These are phyloP conservation scores for Chelmon rostratus DNA, from an alignment of 2,797 vertebrate species.

Conservation along the genomic window DNA sequence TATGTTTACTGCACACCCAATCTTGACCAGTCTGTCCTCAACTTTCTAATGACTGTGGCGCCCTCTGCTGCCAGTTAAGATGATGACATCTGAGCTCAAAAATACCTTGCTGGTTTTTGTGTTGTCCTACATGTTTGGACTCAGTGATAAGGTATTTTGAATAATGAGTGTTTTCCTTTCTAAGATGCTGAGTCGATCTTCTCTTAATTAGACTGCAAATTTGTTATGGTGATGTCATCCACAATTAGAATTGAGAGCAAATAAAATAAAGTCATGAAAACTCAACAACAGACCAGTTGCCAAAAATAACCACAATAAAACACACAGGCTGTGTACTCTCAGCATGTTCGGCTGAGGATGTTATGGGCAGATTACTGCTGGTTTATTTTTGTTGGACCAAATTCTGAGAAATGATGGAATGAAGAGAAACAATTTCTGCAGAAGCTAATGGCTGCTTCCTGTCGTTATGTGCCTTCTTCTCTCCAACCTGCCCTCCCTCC, in stretches of 20 bases:
- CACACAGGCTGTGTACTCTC: not conserved
- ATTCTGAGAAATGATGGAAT: not conserved
- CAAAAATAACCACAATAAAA: not conserved
- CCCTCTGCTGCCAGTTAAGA: slow-evolving; percentile 58
- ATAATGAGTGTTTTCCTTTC: not conserved
- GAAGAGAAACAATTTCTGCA: not conserved
- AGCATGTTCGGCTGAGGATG: too few species aligned
- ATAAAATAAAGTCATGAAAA: not conserved
- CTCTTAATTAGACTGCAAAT: not conserved
- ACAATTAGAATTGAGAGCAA: not conserved
- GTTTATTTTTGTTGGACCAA: not conserved
- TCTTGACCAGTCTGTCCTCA: not conserved
- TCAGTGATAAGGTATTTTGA: not conserved
- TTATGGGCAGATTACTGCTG: not conserved
- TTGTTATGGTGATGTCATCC: not conserved
- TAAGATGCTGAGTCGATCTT: not conserved
- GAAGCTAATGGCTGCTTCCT: not conserved
- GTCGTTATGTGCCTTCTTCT: not conserved
- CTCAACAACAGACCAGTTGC: not conserved
- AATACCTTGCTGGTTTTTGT: accelerated
- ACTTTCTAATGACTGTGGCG: slow-evolving; percentile 21
- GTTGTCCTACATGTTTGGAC: not conserved
- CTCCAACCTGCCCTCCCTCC: not conserved
- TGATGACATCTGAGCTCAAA: not conserved
- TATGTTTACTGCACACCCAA: not conserved